These are phyloP conservation scores for Drosophila neotestacea DNA, from an alignment of 2,888 invertebrate species.

Conservation along the genomic window DNA sequence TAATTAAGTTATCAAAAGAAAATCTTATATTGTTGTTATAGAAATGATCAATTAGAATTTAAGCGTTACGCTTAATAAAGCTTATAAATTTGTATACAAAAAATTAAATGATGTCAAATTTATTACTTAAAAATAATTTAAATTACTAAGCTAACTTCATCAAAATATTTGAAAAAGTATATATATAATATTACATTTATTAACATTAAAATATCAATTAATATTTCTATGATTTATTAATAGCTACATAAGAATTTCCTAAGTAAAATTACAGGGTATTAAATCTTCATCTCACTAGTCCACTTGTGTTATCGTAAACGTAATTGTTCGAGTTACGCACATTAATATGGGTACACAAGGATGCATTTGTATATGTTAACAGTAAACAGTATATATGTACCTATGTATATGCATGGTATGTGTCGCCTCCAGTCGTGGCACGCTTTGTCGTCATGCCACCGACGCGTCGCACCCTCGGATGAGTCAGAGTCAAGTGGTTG, in stretches of 20 bases:
- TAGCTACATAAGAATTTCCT: neutral
- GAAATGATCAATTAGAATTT: no score
- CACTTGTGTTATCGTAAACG: slow-evolving; percentile 36
- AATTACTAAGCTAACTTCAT: no score
- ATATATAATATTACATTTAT: no score
- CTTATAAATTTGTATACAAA: no score
- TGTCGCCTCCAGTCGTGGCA: slow-evolving; percentile 31
- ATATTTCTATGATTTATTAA: no score
- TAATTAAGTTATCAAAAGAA: no score
- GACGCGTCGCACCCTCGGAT: neutral
- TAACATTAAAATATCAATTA: no score
- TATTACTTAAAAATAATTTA: no score
- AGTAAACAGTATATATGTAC: neutral
- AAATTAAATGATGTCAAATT: no score
- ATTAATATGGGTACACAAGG: slow-evolving; percentile 55
- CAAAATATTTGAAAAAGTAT: no score
- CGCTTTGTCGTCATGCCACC: slow-evolving; percentile 37
- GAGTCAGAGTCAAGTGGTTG: slow-evolving; percentile 73
- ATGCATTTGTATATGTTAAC: neutral
- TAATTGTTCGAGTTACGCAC: slow-evolving; percentile 73
- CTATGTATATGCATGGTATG: neutral
- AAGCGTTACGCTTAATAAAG: no score
- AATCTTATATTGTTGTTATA: no score
- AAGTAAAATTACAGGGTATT: neutral
- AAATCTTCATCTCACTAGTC: neutral